These are phyloP conservation scores for Spea bombifrons DNA, from an alignment of 2,113 vertebrate species.

Conservation along the genomic window DNA sequence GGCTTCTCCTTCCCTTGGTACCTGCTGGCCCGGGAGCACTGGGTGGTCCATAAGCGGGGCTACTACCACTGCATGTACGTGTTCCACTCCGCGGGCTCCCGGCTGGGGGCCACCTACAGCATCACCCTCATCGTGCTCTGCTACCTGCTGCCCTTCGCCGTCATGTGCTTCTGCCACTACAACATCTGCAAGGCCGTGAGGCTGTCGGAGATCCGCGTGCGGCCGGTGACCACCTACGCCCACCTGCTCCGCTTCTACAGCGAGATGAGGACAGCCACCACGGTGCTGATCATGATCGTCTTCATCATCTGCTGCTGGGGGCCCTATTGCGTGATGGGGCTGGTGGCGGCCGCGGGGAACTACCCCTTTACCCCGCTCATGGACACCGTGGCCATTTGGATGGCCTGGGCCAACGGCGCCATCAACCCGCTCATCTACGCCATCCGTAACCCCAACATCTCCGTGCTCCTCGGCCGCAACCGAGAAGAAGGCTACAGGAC, in stretches of 20 bases:
- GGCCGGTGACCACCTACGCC: constrained; percentile 81
- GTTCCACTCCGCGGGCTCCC: constrained; percentile 75
- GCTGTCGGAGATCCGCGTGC: constrained; percentile 79
- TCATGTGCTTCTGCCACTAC: constrained; percentile 95
- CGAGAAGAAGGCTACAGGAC: constrained; percentile 89
- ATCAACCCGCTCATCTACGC: constrained; percentile 93
- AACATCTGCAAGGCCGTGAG: constrained; percentile 86
- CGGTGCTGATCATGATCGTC: constrained; percentile 89
- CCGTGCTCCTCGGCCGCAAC: constrained; percentile 78
- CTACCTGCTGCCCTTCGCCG: constrained; percentile 84
- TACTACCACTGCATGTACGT: constrained; percentile 85
- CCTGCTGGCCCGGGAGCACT: constrained; percentile 61
- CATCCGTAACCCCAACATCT: constrained; percentile 86
- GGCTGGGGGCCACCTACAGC: constrained; percentile 77
- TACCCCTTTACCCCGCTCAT: constrained; percentile 77
- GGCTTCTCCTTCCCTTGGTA: constrained; percentile 84
- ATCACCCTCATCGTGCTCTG: constrained; percentile 77
- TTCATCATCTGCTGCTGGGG: constrained; percentile 91
- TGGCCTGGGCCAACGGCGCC: constrained; percentile 92
- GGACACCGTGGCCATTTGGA: constrained; percentile 81
- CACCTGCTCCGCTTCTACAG: constrained; percentile 83
- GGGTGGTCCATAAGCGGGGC: constrained; percentile 65
- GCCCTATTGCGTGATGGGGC: constrained; percentile 84
- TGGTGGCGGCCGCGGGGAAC: constrained; percentile 71
- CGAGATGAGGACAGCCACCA: constrained; percentile 90